Evolutionary conservation across 2,888 invertebrate genomes (phyloP).

Genomic region (Rambutsinella grinnellia): DNA sequence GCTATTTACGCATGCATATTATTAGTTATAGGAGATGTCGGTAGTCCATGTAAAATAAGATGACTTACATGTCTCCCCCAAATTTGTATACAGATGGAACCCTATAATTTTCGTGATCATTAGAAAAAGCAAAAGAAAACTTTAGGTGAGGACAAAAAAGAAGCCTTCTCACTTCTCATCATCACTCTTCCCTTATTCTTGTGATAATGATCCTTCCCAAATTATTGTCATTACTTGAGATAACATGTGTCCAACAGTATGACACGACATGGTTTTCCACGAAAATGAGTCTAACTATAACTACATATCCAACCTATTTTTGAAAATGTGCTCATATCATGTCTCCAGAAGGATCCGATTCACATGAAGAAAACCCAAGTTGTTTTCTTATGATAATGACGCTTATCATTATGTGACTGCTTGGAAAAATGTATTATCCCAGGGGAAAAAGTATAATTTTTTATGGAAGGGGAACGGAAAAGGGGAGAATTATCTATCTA

Average conservation of each 20-base stretch:
- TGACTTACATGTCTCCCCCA: slow-evolving; percentile 42
- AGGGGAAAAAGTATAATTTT: slow-evolving; percentile 31
- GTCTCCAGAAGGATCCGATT: slow-evolving; percentile 48
- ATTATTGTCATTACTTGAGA: slow-evolving; percentile 30
- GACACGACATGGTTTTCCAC: slow-evolving; percentile 32
- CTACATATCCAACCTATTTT: no score
- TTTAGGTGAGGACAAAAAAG: slow-evolving; percentile 22
- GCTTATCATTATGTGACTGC: slow-evolving; percentile 43
- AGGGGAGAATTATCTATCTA: background rate
- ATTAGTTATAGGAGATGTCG: no score
- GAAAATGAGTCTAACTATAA: no score
- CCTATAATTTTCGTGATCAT: slow-evolving; percentile 49
- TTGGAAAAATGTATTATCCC: slow-evolving; percentile 27
- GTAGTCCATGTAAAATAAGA: no score
- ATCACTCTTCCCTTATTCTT: slow-evolving; percentile 15
- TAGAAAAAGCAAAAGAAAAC: slow-evolving; percentile 5
- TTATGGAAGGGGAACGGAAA: background rate
- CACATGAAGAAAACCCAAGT: slow-evolving; percentile 42
- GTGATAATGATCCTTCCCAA: slow-evolving; percentile 28
- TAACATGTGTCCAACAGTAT: slow-evolving; percentile 41
- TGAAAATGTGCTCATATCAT: slow-evolving; percentile 9
- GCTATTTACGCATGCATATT: no score
- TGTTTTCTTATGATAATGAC: slow-evolving; percentile 36
- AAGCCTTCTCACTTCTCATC: slow-evolving; percentile 44
- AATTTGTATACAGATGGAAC: slow-evolving; percentile 48